phyloP scores from a whole-genome alignment of 92 coral and sea anemone species.

The Porites evermanni region DNA sequence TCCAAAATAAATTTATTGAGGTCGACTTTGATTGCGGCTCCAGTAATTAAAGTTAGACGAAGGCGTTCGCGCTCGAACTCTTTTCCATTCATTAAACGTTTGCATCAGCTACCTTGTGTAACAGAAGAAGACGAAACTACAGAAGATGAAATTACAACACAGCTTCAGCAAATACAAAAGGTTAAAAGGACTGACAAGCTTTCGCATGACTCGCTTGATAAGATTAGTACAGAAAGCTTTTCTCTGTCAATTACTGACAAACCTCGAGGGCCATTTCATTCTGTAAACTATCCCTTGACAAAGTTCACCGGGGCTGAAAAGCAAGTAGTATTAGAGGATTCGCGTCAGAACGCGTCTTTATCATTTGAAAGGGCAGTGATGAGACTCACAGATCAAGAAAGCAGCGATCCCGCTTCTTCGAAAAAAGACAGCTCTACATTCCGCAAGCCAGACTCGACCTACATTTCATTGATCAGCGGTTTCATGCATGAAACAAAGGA shows the following conservation, averaged over 20 bases:
- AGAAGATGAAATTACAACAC: background rate
- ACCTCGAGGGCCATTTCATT: background rate
- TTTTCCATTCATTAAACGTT: conserved; percentile 16
- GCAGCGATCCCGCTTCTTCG: background rate
- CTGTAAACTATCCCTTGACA: background rate
- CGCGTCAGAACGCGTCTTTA: background rate
- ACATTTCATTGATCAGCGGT: conserved; percentile 45
- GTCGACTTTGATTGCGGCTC: background rate
- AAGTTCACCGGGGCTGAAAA: background rate
- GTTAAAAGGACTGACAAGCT: conserved; percentile 23
- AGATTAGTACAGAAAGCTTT: conserved; percentile 13
- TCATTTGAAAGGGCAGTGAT: background rate
- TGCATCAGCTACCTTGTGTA: conserved; percentile 13
- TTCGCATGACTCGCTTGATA: conserved; percentile 12
- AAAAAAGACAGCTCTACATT: background rate
- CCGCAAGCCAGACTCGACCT: conserved; percentile 51
- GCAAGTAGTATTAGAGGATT: background rate
- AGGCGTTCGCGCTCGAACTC: conserved; percentile 38
- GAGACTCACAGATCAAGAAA: background rate
- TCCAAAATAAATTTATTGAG: conserved; percentile 7
- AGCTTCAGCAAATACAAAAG: background rate
- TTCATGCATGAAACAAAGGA: conserved; percentile 9
- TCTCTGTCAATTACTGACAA: conserved; percentile 1
- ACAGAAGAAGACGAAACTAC: conserved; percentile 31
- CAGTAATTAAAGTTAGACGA: conserved; percentile 1